phyloP scores from a whole-genome alignment of 2,888 invertebrate species.

The Andrena haemorrhoa region DNA sequence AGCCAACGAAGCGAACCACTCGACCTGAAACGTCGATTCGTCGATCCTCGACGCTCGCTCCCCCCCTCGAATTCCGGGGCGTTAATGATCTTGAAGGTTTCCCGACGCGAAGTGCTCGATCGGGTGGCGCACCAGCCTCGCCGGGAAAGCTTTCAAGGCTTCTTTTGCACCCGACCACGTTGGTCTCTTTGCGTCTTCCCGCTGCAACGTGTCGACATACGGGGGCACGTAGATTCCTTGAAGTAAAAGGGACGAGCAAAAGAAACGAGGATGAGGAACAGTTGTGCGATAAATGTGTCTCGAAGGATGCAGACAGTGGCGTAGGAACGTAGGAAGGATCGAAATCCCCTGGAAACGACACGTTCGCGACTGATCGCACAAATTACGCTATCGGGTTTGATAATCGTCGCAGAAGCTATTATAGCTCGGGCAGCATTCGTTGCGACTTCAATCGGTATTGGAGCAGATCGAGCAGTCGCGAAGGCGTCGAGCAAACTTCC shows the following conservation, averaged over 20 bases:
- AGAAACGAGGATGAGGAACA: background rate
- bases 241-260: background rate
- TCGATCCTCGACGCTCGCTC: constrained; percentile 5
- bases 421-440: background rate
- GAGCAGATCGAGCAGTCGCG: constrained; percentile 9
- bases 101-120: background rate
- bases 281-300: constrained; percentile 9
- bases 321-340: constrained; percentile 52
- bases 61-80: background rate
- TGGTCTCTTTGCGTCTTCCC: constrained; percentile 30
- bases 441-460: background rate
- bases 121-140: background rate
- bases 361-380: constrained; percentile 9
- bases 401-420: too few species aligned
- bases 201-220: constrained; percentile 11
- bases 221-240: background rate
- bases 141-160: background rate
- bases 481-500: constrained; percentile 18
- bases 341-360: background rate
- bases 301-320: constrained; percentile 47
- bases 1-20: constrained; percentile 73
- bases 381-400: too few species aligned
- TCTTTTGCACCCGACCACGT: constrained; percentile 6
- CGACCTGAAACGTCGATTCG: constrained; percentile 18
- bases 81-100: constrained; percentile 19